These are phyloP conservation scores for Lordiphosa fenestrarum DNA, from an alignment of 2,888 invertebrate genomes.

Conservation along the genomic window DNA sequence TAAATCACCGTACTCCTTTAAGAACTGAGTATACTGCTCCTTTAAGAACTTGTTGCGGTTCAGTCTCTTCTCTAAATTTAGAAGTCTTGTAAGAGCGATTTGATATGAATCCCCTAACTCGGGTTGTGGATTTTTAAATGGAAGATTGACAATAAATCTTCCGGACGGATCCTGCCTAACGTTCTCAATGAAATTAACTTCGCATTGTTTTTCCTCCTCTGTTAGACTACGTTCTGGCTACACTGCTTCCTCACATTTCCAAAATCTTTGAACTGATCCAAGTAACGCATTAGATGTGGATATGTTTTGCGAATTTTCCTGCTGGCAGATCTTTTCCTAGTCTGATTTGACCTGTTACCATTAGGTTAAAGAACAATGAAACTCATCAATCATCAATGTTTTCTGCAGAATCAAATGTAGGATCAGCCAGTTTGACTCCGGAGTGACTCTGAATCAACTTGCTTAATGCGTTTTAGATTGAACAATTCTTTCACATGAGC, in stretches of 20 bases:
- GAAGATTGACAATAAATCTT: not conserved
- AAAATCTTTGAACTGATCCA: too few relatives aligned
- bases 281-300: too few relatives aligned
- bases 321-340: not conserved
- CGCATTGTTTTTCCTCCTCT: not conserved
- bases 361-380: not conserved
- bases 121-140: not conserved
- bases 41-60: not conserved
- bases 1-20: too few relatives aligned
- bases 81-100: not conserved
- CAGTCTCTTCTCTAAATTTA: not conserved
- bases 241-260: not conserved
- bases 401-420: too few relatives aligned
- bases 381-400: not conserved
- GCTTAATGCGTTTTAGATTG: too few relatives aligned
- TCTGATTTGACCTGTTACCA: conserved; percentile 1
- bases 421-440: too few relatives aligned
- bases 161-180: not conserved
- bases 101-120: not conserved
- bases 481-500: too few relatives aligned
- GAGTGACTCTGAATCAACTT: too few relatives aligned
- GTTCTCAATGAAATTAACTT: not conserved
- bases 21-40: too few relatives aligned
- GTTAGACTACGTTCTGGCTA: not conserved
- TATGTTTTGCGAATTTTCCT: too few relatives aligned